These are phyloP conservation scores for Anguilla anguilla DNA, from an alignment of 2,797 vertebrate genomes.

Conservation along the genomic window DNA sequence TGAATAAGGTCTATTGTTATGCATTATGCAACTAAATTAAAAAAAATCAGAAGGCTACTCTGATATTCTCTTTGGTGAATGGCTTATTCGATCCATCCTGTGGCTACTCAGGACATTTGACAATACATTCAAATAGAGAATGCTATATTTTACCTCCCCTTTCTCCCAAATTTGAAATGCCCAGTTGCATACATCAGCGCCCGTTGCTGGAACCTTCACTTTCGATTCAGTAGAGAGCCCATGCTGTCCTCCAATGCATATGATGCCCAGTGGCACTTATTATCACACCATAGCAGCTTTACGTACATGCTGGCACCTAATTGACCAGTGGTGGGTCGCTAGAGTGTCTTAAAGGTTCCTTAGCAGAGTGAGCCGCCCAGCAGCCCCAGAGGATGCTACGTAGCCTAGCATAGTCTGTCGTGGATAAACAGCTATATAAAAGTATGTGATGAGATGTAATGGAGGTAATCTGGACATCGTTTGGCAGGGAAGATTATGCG, in stretches of 20 bases:
- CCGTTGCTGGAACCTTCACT: background rate
- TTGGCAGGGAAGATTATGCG: constrained; percentile 24
- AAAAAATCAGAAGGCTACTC: background rate
- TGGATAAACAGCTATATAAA: background rate
- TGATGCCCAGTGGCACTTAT: too few species aligned
- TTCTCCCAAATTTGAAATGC: too few species aligned
- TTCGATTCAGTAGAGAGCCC: background rate
- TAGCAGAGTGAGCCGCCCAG: background rate
- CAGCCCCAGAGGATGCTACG: background rate
- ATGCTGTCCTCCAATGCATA: background rate
- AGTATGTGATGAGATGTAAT: constrained; percentile 14
- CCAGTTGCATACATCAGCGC: too few species aligned
- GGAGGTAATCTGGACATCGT: constrained; percentile 40
- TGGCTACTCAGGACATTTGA: background rate
- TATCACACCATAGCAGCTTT: too few species aligned
- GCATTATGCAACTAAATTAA: background rate
- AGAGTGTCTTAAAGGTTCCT: background rate
- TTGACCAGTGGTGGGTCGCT: background rate
- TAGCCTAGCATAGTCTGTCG: background rate
- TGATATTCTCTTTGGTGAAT: background rate
- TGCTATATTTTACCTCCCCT: background rate
- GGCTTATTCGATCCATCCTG: background rate
- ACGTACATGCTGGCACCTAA: background rate
- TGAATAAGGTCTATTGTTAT: background rate
- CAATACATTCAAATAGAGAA: background rate